A percentile compares a stretch with the other conserved stretches of the same genome.
Conservation (phyloP, 2,888 invertebrate genomes). For the Oithona nana region DNA sequence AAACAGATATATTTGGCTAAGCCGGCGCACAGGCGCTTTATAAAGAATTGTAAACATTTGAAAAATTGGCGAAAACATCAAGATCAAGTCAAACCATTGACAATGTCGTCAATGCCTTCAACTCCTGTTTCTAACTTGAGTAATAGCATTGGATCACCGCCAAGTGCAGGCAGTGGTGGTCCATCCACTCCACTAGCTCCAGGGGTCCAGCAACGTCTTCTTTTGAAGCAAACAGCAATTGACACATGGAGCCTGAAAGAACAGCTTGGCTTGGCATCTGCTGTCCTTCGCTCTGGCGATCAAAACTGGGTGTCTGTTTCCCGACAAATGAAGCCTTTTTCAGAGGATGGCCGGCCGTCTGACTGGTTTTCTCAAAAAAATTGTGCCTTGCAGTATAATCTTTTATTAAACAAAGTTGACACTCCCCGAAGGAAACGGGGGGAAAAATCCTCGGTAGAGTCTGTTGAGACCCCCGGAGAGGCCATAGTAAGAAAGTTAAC, state of each 20-base stretch:
- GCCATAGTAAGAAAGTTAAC: background rate
- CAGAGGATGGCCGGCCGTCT: constrained; percentile 49
- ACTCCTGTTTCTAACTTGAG: too few relatives aligned
- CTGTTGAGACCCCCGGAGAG: background rate
- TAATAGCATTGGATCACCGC: too few relatives aligned
- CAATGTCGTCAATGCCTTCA: too few relatives aligned
- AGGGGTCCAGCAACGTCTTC: background rate
- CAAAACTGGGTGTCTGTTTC: constrained; percentile 44
- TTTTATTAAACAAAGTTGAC: constrained; percentile 44
- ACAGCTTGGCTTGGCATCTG: constrained; percentile 63
- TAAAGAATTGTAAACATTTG: too few relatives aligned
- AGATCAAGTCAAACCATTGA: too few relatives aligned
- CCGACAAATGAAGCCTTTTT: constrained; percentile 23
- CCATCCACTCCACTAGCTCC: too few relatives aligned
- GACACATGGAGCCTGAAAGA: constrained; percentile 73
- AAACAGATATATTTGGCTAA: too few relatives aligned
- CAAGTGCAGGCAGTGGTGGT: too few relatives aligned
- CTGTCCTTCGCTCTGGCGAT: constrained; percentile 63
- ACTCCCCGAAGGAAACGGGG: background rate
- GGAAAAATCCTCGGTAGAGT: background rate
- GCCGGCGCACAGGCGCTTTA: too few relatives aligned
- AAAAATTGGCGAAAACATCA: too few relatives aligned
- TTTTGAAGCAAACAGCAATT: background rate
- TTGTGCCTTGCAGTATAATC: constrained; percentile 73
- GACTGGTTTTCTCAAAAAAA: constrained; percentile 82